A percentile compares a stretch with the other conserved stretches of the same genome.
Evolutionary conservation across 2,888 invertebrate genomes (phyloP).

Genomic region (Cyaniris semiargus): DNA sequence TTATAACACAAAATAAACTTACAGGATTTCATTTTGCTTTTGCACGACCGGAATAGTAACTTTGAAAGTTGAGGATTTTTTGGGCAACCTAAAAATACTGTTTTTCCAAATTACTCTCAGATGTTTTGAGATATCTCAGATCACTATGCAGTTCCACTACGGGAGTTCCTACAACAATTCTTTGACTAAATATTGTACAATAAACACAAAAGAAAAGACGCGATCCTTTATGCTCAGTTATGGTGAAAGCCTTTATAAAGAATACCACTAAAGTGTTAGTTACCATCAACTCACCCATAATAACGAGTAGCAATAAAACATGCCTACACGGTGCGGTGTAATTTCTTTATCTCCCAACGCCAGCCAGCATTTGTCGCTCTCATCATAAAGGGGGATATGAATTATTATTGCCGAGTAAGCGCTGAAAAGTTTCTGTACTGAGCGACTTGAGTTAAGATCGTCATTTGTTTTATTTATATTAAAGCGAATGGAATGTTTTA

Average conservation of each 20-base stretch:
- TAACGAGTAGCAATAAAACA: constrained; percentile 52
- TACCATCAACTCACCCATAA: constrained; percentile 42
- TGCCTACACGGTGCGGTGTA: constrained; percentile 55
- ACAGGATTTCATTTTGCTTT: neutral
- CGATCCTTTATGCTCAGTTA: neutral
- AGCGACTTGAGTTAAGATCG: constrained; percentile 33
- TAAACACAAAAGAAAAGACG: neutral
- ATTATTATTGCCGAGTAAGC: constrained; percentile 57
- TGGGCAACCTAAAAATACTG: too few species aligned
- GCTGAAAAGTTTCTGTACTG: constrained; percentile 42
- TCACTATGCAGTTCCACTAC: too few species aligned
- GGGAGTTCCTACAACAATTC: too few species aligned
- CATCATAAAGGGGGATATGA: constrained; percentile 64
- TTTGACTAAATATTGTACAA: too few species aligned
- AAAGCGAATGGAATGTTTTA: neutral
- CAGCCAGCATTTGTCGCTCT: constrained; percentile 67
- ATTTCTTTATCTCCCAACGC: constrained; percentile 70
- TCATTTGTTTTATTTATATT: constrained; percentile 25
- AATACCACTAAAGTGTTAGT: constrained; percentile 38
- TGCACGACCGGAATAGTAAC: too few species aligned
- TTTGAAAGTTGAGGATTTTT: too few species aligned
- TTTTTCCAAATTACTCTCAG: too few species aligned
- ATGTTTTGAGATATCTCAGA: too few species aligned
- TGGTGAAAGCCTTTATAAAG: neutral
- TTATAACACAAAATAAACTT: constrained; percentile 5